Evolutionary conservation across 1,140 invertebrate species (phyloP).

Genomic region (Gonatopus flavifemur): DNA sequence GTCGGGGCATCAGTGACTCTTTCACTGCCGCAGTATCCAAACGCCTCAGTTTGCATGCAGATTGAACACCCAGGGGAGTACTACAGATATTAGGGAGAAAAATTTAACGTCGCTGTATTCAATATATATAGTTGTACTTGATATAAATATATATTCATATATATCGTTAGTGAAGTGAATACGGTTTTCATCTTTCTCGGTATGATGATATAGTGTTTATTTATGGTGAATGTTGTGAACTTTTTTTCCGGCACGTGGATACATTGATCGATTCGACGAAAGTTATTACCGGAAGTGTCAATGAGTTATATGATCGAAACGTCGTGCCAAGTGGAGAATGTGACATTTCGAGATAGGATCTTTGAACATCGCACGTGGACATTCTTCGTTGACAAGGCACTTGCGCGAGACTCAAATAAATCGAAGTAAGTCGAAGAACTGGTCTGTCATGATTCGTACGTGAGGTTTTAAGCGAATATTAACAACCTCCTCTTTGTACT

Average conservation of each 20-base stretch:
- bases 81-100: no score
- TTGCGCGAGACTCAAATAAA: conserved; percentile 6
- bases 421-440: conserved; percentile 5
- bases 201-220: conserved; percentile 7
- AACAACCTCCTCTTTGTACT: no score
- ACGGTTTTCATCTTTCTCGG: not conserved
- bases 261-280: no score
- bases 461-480: no score
- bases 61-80: no score
- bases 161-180: conserved; percentile 7
- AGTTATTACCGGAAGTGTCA: no score
- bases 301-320: no score
- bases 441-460: conserved; percentile 25
- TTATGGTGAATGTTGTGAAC: no score
- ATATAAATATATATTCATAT: no score
- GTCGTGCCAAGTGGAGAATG: conserved; percentile 5
- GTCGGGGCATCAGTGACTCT: conserved; percentile 46
- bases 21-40: conserved; percentile 49
- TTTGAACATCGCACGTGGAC: conserved; percentile 9
- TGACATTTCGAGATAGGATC: conserved; percentile 2
- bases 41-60: conserved; percentile 20
- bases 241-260: no score
- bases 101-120: no score
- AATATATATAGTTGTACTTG: no score
- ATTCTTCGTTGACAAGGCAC: conserved; percentile 6